A percentile compares a stretch with the other conserved stretches of the same genome.
These are phyloP conservation scores for Elysia chlorotica DNA, from an alignment of 1,140 invertebrate genomes.

Conservation along the genomic window DNA sequence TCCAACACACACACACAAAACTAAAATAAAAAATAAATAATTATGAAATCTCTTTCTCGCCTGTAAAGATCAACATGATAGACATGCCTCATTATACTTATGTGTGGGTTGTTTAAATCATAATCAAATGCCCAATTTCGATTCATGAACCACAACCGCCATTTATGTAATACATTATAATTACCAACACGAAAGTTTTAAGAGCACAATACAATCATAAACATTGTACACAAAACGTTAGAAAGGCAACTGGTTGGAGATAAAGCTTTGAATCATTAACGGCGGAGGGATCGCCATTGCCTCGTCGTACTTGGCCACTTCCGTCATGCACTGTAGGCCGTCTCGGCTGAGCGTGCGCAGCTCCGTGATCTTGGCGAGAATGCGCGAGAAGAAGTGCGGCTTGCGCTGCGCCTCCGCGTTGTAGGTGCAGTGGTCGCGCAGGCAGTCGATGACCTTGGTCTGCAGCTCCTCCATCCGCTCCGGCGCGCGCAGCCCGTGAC, in stretches of 20 bases:
- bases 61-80: too few species aligned
- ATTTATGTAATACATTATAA: too few species aligned
- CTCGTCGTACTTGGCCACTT: conserved; percentile 85
- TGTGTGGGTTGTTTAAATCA: too few species aligned
- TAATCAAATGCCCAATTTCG: too few species aligned
- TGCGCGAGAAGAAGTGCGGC: conserved; percentile 87
- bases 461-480: conserved; percentile 90
- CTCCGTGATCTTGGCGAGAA: conserved; percentile 89
- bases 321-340: conserved; percentile 91
- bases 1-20: too few species aligned
- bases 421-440: conserved; percentile 93
- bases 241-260: conserved; percentile 86
- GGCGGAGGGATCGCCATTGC: conserved; percentile 88
- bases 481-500: conserved; percentile 89
- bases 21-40: too few species aligned
- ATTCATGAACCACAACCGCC: too few species aligned
- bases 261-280: conserved; percentile 90
- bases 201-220: too few species aligned
- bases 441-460: conserved; percentile 91
- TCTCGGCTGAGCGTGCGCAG: conserved; percentile 88
- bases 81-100: too few species aligned
- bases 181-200: too few species aligned
- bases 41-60: too few species aligned
- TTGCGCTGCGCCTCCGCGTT: conserved; percentile 86
- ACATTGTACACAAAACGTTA: too few species aligned